A percentile compares a stretch with the other conserved stretches of the same genome.
Evolutionary conservation across 2,888 invertebrate genomes (phyloP).

Genomic region (Dione vanillae): DNA sequence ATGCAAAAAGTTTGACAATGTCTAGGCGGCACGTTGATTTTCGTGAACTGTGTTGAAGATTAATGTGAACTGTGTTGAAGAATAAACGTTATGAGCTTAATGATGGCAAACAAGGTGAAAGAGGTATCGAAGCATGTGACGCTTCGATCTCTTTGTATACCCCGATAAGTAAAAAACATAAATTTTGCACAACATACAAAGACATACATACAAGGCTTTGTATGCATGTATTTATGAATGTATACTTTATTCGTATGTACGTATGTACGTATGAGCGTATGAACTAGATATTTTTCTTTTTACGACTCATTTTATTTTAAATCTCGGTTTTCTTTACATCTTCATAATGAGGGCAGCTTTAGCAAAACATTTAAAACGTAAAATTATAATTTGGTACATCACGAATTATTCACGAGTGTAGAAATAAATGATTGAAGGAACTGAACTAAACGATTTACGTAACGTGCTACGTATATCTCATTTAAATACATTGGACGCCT

Average conservation of each 20-base stretch:
- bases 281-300: slow-evolving; percentile 3
- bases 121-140: too few relatives aligned
- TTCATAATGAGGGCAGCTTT: background rate
- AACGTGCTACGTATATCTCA: slow-evolving; percentile 17
- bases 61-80: too few relatives aligned
- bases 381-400: background rate
- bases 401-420: background rate
- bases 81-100: too few relatives aligned
- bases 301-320: slow-evolving; percentile 3
- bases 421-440: slow-evolving; percentile 3
- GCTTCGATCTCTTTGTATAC: too few relatives aligned
- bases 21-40: too few relatives aligned
- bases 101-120: too few relatives aligned
- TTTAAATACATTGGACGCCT: slow-evolving; percentile 32
- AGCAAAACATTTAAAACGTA: background rate
- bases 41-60: too few relatives aligned
- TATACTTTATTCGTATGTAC: background rate
- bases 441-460: slow-evolving; percentile 26
- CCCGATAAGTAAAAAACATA: too few relatives aligned
- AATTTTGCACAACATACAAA: too few relatives aligned
- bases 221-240: too few relatives aligned
- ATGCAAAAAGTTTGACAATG: too few relatives aligned
- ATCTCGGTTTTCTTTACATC: background rate
- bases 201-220: too few relatives aligned
- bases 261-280: background rate